A percentile compares a stretch with the other conserved stretches of the same genome.
Evolutionary conservation across 1,140 invertebrate species (phyloP).

Genomic region (Drosophila albomicans): DNA sequence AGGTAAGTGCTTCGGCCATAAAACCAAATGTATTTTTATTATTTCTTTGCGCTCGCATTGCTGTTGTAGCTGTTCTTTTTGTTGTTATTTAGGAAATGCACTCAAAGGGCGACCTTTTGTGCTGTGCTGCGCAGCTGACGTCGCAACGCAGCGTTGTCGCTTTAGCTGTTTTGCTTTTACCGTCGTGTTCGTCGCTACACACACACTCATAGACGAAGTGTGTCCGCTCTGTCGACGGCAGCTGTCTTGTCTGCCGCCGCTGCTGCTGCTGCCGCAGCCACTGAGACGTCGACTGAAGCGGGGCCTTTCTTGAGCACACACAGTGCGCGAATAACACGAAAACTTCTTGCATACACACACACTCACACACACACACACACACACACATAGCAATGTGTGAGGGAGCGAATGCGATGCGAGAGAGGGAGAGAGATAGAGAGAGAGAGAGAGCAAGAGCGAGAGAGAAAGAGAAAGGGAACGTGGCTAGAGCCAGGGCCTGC

Average conservation of each 20-base stretch:
- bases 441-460: constrained; percentile 18
- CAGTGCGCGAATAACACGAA: constrained; percentile 71
- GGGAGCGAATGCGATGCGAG: neutral
- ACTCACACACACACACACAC: constrained; percentile 31
- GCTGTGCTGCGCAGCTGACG: constrained; percentile 59
- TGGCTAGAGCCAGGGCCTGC: constrained; percentile 47
- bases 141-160: constrained; percentile 27
- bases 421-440: constrained; percentile 24
- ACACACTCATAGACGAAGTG: constrained; percentile 31
- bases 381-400: constrained; percentile 10
- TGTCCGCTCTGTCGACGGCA: constrained; percentile 37
- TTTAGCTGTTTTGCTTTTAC: constrained; percentile 30
- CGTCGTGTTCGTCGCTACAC: constrained; percentile 22
- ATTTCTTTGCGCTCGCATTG: constrained; percentile 9
- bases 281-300: constrained; percentile 59
- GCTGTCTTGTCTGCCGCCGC: constrained; percentile 45
- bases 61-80: neutral
- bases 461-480: constrained; percentile 16
- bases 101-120: constrained; percentile 68
- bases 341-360: constrained; percentile 72
- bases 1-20: constrained; percentile 13
- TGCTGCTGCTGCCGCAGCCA: constrained; percentile 57
- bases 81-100: constrained; percentile 64
- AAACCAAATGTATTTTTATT: constrained; percentile 2
- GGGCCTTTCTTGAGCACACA: constrained; percentile 74